These are phyloP conservation scores for Cetoscarus ocellatus DNA, from an alignment of 2,797 vertebrate genomes.

Conservation along the genomic window DNA sequence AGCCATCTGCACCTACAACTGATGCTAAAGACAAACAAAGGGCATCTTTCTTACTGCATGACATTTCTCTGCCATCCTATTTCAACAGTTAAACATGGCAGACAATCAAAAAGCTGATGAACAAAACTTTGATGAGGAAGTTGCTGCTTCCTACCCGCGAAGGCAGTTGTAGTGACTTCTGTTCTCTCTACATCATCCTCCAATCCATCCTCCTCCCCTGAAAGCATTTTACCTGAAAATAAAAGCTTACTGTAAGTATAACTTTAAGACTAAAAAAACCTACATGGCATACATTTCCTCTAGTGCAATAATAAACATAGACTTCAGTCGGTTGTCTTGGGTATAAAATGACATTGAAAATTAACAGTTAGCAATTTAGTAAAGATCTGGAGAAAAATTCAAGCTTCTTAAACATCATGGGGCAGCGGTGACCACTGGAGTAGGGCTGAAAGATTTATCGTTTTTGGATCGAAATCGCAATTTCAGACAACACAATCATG, in stretches of 20 bases:
- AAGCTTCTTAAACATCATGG: too few species aligned
- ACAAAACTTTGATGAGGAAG: not conserved
- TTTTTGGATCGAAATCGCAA: too few species aligned
- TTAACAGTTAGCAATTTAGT: too few species aligned
- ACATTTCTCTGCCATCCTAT: not conserved
- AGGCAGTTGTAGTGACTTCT: constrained; percentile 87
- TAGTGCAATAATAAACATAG: not conserved
- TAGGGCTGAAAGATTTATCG: too few species aligned
- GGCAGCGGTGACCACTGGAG: too few species aligned
- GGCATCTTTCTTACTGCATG: not conserved
- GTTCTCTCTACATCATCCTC: constrained; percentile 94
- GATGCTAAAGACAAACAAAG: constrained; percentile 78
- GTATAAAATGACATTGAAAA: not conserved
- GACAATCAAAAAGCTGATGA: not conserved
- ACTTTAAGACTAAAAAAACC: not conserved
- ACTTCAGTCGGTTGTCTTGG: not conserved
- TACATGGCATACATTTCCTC: not conserved
- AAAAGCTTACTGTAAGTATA: constrained; percentile 30
- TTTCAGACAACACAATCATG: too few species aligned
- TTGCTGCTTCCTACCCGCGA: constrained; percentile 84
- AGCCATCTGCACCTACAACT: constrained; percentile 84
- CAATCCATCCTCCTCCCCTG: constrained; percentile 93
- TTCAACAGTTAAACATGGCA: not conserved
- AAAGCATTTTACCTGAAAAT: constrained; percentile 90
- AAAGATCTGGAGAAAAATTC: too few species aligned